Base-by-base conservation (phyloP, 2,113 vertebrate genomes). In the Regulus satrapa region DNA sequence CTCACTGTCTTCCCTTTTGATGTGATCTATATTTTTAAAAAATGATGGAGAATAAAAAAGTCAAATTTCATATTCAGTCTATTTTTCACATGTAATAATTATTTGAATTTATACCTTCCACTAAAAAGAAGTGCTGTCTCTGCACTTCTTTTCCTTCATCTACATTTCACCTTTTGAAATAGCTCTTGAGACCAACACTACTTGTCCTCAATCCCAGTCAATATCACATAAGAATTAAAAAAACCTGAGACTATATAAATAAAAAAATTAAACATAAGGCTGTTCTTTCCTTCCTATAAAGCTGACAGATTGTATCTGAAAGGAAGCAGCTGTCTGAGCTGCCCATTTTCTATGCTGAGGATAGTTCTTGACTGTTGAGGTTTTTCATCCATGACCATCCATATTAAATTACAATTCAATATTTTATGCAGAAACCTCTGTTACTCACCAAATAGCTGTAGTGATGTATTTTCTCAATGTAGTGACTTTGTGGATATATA, bases 361-460 rank as follows among this genome's bases (percentile, higher is more conserved):
- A 54, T 5, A 80, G 41, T 5, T 88, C 78, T 49, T 74, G 34
- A 46, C 7, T 40, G 40, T 8, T 74, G 61, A 86, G 10, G 36
- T 29, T 78, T 85, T 61, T 67, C 18, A 76, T 41, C 58, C 48
- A 18, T 8, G 11, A 74, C 13, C 17, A 62, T 38, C 43, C 14
- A 56, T 8, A 58, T 51, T 66, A 88, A 51, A 77, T 15, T 43
- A 56, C 10, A 89, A 21, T 34, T 54, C 38, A 80, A 4, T 75
- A 46, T 43, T 68, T 79, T 41, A 63, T 36, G 38, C 29, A 45
- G 56, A 81, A 86, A 71, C 52, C 67, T 24, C 56, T 63, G 41
- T 23, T 59, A 81, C 98, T 98, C 96, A 99, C 99, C 99, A 99
- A 96, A 94, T 98, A 99, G 97, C 98, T 99, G 95, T 99, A 98